A percentile compares a stretch with the other conserved stretches of the same genome.
Evolutionary conservation across 1,140 invertebrate species (phyloP).

Genomic region (Pseudobourletiella spinata): DNA sequence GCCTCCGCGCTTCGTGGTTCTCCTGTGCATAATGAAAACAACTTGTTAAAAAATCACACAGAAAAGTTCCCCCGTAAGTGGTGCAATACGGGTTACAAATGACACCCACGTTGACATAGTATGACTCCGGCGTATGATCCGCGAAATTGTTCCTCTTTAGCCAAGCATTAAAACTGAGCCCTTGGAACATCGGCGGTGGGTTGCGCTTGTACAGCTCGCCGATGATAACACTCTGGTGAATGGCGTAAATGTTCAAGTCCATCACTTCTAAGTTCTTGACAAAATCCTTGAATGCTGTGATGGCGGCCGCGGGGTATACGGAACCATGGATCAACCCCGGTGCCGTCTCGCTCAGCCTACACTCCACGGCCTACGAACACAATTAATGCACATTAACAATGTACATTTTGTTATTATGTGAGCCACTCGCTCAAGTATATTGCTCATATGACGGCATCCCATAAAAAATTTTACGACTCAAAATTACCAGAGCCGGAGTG

Average conservation of each 20-base stretch:
- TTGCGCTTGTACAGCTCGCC: conserved; percentile 18
- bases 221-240: conserved; percentile 57
- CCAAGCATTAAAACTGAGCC: conserved; percentile 51
- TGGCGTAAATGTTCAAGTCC: conserved; percentile 56
- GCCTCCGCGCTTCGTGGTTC: conserved; percentile 8
- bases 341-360: conserved; percentile 22
- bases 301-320: conserved; percentile 17
- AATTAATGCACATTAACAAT: not conserved
- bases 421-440: too few species aligned
- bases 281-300: conserved; percentile 5
- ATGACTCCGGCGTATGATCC: conserved; percentile 58
- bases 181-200: not conserved
- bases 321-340: conserved; percentile 23
- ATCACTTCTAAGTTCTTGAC: not conserved
- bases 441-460: not conserved
- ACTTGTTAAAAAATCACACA: too few species aligned
- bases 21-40: conserved; percentile 5
- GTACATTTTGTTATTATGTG: not conserved
- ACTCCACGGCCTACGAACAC: conserved; percentile 31
- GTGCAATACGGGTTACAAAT: too few species aligned
- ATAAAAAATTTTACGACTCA: not conserved
- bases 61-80: too few species aligned
- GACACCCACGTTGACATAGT: conserved; percentile 37
- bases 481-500: not conserved
- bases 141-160: conserved; percentile 53